phyloP scores from a whole-genome alignment of 2,797 vertebrate genomes.

The Pantherophis alleghaniensis region DNA sequence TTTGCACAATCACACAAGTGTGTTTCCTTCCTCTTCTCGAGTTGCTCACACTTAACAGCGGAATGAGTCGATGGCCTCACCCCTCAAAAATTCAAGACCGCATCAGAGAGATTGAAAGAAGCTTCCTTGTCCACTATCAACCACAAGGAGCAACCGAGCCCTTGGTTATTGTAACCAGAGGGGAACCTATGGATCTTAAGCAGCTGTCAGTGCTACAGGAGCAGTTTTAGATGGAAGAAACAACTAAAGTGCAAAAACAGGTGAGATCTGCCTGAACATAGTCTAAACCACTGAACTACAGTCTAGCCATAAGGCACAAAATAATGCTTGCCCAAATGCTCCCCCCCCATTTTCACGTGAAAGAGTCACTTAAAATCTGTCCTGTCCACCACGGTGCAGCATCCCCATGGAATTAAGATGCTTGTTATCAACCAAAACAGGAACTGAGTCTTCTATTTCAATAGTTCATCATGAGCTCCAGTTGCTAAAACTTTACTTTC shows the following conservation, averaged over 20 bases:
- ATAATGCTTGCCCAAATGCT: neutral
- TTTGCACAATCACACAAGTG: neutral
- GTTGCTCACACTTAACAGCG: neutral
- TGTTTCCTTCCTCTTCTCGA: neutral
- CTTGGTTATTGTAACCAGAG: neutral
- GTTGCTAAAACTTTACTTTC: neutral
- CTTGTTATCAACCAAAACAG: neutral
- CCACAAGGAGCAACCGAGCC: neutral
- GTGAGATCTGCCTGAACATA: neutral
- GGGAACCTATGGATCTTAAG: neutral
- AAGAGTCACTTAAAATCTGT: neutral
- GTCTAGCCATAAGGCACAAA: conserved; percentile 11
- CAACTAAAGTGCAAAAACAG: conserved; percentile 16
- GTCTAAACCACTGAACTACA: conserved; percentile 1
- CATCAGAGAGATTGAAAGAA: neutral
- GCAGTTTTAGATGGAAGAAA: neutral
- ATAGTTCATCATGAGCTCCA: neutral
- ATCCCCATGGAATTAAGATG: neutral
- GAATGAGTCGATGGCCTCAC: neutral
- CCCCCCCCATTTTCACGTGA: neutral
- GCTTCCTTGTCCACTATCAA: neutral
- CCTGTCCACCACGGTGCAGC: neutral
- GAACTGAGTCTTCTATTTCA: neutral
- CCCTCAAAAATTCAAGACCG: neutral
- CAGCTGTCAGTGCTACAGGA: neutral